These are phyloP conservation scores for Amitus sp. DNA, from an alignment of 2,888 invertebrate species.

Conservation along the genomic window DNA sequence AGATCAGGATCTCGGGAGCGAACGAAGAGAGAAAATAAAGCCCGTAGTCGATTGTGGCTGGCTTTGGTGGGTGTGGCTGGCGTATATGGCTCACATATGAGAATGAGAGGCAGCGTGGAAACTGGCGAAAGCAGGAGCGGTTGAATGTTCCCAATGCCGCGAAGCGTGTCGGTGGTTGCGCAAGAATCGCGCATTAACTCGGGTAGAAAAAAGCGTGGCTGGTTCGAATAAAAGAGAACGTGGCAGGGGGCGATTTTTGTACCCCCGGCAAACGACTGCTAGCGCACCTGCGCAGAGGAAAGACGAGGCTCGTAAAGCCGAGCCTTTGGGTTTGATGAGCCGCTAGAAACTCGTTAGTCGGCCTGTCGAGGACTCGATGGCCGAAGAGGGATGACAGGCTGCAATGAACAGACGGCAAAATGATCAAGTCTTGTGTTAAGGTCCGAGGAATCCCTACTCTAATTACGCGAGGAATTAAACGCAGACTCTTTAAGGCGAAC, in stretches of 20 bases:
- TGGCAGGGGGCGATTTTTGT: neutral
- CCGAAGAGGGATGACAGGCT: constrained; percentile 27
- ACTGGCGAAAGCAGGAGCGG: constrained; percentile 40
- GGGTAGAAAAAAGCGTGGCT: neutral
- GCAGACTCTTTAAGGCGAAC: constrained; percentile 4
- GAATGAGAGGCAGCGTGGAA: constrained; percentile 9
- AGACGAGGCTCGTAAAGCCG: constrained; percentile 6
- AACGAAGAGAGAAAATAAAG: constrained; percentile 33
- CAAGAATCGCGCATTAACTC: constrained; percentile 14
- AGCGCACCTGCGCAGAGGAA: constrained; percentile 12
- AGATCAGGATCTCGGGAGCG: constrained; percentile 30
- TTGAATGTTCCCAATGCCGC: constrained; percentile 30
- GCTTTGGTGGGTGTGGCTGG: constrained; percentile 41
- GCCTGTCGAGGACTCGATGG: constrained; percentile 21
- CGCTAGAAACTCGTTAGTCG: constrained; percentile 33
- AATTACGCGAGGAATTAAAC: constrained; percentile 14
- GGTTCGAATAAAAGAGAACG: neutral
- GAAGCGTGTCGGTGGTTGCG: constrained; percentile 21
- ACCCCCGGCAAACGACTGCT: constrained; percentile 1
- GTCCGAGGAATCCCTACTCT: constrained; percentile 12
- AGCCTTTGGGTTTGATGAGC: constrained; percentile 23
- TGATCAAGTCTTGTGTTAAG: constrained; percentile 13
- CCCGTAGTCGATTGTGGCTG: constrained; percentile 31
- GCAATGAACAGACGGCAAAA: constrained; percentile 14
- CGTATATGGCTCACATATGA: constrained; percentile 18